A percentile compares a stretch with the other conserved stretches of the same genome.
phyloP scores from a whole-genome alignment of 2,113 vertebrate genomes.

The Vulpes vulpes region DNA sequence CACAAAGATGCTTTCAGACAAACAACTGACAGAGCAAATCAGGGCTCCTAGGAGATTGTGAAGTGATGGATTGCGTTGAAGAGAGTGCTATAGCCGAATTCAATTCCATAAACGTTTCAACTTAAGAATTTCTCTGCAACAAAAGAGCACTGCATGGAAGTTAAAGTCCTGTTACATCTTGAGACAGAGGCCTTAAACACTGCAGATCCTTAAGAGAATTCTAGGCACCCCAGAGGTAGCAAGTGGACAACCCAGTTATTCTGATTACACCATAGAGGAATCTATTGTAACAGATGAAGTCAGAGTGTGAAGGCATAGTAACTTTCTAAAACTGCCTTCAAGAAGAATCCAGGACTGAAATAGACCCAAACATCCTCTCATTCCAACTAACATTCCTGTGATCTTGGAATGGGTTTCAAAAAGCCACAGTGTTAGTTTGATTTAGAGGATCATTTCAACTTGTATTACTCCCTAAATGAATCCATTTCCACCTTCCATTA shows the following conservation, averaged over 20 bases:
- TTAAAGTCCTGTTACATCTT: not conserved
- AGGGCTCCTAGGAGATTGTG: slow-evolving; percentile 54
- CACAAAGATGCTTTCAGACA: slow-evolving; percentile 70
- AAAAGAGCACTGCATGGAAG: slow-evolving; percentile 39
- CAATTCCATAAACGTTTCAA: slow-evolving; percentile 60
- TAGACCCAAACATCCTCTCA: slow-evolving; percentile 19
- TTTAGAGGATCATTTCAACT: slow-evolving; percentile 29
- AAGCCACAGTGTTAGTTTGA: not conserved
- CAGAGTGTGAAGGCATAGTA: not conserved
- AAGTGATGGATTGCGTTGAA: slow-evolving; percentile 46
- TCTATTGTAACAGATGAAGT: not conserved
- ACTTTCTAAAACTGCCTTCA: slow-evolving; percentile 48
- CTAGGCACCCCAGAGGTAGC: slow-evolving; percentile 27
- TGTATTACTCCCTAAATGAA: slow-evolving; percentile 21
- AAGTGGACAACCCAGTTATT: not conserved
- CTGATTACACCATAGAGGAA: slow-evolving; percentile 63
- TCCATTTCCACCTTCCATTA: slow-evolving; percentile 4
- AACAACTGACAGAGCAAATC: slow-evolving; percentile 66
- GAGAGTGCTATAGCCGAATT: slow-evolving; percentile 45
- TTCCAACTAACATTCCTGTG: not conserved
- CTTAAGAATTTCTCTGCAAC: slow-evolving; percentile 56
- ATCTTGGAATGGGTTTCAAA: slow-evolving; percentile 27
- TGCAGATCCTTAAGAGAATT: slow-evolving; percentile 36
- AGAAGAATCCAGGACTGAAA: not conserved
- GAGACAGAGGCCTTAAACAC: slow-evolving; percentile 39